phyloP scores from a whole-genome alignment of 2,797 vertebrate genomes.

The Mycteria americana region DNA sequence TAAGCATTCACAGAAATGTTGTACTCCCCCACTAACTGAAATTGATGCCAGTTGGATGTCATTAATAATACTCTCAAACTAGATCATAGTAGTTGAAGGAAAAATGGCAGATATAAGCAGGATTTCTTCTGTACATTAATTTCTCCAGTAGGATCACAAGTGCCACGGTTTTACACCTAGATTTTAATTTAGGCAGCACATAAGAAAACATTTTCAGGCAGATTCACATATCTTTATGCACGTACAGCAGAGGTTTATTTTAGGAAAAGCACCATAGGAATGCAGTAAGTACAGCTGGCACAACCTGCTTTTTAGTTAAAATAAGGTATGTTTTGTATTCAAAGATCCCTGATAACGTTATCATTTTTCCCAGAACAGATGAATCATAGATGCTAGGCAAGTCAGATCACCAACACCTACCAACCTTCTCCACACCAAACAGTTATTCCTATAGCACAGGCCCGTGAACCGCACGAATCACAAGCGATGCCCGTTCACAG shows the following conservation, averaged over 20 bases:
- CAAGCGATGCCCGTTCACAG: not conserved
- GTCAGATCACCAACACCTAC: not conserved
- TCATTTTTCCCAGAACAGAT: not conserved
- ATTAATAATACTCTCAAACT: not conserved
- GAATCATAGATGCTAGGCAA: constrained; percentile 9
- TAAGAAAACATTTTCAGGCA: not conserved
- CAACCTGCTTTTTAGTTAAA: not conserved
- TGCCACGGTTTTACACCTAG: not conserved
- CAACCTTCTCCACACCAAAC: not conserved
- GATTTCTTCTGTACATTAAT: not conserved
- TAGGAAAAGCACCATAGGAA: not conserved
- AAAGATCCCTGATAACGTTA: constrained; percentile 11
- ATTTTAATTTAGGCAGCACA: not conserved
- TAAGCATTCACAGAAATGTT: not conserved
- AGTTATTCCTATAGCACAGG: not conserved
- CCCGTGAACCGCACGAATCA: not conserved
- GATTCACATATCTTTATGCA: not conserved
- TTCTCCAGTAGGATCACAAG: not conserved
- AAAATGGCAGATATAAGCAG: not conserved
- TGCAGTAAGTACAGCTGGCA: not conserved
- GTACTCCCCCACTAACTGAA: not conserved
- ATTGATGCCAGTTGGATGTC: not conserved
- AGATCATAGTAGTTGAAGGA: not conserved
- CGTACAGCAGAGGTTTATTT: not conserved
- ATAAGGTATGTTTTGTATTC: not conserved